phyloP scores from a whole-genome alignment of 2,797 vertebrate genomes.

The Peromyscus aztecus region DNA sequence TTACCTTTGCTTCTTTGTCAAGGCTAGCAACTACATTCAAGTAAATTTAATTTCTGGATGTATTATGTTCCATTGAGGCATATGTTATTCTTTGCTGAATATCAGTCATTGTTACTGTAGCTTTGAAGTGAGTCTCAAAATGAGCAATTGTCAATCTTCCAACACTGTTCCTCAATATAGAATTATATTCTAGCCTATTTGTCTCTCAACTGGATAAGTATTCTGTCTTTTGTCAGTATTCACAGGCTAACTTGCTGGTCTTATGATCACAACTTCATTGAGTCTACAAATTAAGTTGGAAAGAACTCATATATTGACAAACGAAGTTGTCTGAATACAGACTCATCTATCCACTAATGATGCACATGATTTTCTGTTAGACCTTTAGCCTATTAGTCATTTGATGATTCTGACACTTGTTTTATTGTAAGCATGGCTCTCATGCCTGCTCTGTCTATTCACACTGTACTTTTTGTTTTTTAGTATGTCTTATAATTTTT shows the following conservation, averaged over 20 bases:
- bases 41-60: not conserved
- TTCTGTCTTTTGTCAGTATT: not conserved
- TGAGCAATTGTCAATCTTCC: not conserved
- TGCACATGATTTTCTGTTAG: not conserved
- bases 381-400: not conserved
- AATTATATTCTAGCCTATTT: not conserved
- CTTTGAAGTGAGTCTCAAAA: not conserved
- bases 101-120: not conserved
- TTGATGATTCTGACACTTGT: not conserved
- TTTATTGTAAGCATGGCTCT: not conserved
- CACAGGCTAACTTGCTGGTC: not conserved
- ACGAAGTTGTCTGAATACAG: not conserved
- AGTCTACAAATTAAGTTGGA: not conserved
- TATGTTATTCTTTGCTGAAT: not conserved
- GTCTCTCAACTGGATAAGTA: not conserved
- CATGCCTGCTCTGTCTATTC: not conserved
- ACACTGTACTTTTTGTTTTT: not conserved
- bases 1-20: not conserved
- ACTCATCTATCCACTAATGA: not conserved
- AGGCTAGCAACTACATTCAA: not conserved
- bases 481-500: not conserved
- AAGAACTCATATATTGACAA: not conserved
- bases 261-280: not conserved
- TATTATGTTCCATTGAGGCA: not conserved
- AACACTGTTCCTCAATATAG: not conserved